phyloP scores from a whole-genome alignment of 1,140 invertebrate species.

The Colletes latitarsis region DNA sequence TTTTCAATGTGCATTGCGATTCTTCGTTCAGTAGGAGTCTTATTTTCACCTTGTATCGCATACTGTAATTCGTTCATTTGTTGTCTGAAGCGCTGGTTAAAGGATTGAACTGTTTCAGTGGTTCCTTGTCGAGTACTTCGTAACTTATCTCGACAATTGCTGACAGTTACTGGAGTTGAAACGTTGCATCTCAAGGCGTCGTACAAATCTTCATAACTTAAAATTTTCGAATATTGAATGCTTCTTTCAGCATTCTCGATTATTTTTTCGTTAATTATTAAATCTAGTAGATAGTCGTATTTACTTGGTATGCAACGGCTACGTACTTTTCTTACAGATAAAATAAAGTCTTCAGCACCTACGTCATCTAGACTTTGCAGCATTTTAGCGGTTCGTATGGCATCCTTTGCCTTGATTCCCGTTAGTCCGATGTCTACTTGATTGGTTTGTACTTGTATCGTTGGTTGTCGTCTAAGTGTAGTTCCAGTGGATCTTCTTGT shows the following conservation, averaged over 20 bases:
- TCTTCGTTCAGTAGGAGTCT: too few relatives aligned
- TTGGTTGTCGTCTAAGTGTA: too few relatives aligned
- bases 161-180: neutral
- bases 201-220: too few relatives aligned
- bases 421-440: too few relatives aligned
- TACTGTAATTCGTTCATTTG: neutral
- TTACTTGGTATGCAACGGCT: neutral
- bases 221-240: neutral
- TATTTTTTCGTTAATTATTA: neutral
- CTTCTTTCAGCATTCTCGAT: neutral
- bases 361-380: neutral
- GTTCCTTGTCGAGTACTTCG: neutral
- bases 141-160: neutral
- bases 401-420: too few relatives aligned
- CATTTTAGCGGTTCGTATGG: too few relatives aligned
- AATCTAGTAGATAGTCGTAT: neutral
- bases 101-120: neutral
- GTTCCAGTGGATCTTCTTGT: too few relatives aligned
- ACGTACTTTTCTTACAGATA: neutral
- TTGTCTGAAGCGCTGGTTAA: neutral
- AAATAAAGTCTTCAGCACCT: neutral
- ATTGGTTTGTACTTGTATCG: too few relatives aligned
- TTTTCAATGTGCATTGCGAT: too few relatives aligned
- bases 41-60: too few relatives aligned
- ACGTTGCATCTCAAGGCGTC: neutral